Evolutionary conservation across 2,888 invertebrate genomes (phyloP), one percentile per base, ranked within the genome.

Genomic region (Lasioglossum leucozonium): DNA sequence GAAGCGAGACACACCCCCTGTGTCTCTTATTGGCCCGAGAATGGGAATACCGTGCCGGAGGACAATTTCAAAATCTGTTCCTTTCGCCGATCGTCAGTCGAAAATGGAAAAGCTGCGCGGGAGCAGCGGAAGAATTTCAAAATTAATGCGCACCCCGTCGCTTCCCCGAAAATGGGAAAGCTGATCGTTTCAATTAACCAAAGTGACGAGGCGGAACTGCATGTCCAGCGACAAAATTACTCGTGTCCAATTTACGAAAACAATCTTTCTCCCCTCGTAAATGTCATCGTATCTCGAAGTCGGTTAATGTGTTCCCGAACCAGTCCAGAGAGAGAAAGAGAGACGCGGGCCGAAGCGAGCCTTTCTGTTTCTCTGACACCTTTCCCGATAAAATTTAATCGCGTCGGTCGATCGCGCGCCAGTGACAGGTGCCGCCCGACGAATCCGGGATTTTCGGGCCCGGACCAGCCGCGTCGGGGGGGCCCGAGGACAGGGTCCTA

Each of bases 371-470:
- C 71, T 65, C 71, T 34, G 82, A 79, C 82, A 65, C 71, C n/a
- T 82, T 79, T 75, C 62, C n/a, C 75, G 82, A 72, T 79, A 74
- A 82, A 72, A 22, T 44, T 79, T 79, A 30, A 82, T 82, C 81
- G 55, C 37, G 69, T 34, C 30, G 72, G 13, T 37, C 51, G 72
- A 72, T 74, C 55, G 67, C 18, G 5, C 34, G 26, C 44, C 75
- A 40, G 47, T 51, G 77, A 77, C 81, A 81, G 81, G 73, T 79
- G 79, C n/a, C 71, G 44, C 30, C 37, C 30, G 26, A 13, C 47
- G 73, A 77, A 67, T 82, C 72, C 72, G 18, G 10, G 62, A 22
- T 37, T 26, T 26, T 62, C 40, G 51, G 44, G n/a, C 67, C 10
- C 22, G 67, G 34, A 0, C 18, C 42, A 55, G 26, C n/a, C 8